These are phyloP conservation scores for Apocheima hispidaria DNA, from an alignment of 2,888 invertebrate genomes.

Conservation along the genomic window DNA sequence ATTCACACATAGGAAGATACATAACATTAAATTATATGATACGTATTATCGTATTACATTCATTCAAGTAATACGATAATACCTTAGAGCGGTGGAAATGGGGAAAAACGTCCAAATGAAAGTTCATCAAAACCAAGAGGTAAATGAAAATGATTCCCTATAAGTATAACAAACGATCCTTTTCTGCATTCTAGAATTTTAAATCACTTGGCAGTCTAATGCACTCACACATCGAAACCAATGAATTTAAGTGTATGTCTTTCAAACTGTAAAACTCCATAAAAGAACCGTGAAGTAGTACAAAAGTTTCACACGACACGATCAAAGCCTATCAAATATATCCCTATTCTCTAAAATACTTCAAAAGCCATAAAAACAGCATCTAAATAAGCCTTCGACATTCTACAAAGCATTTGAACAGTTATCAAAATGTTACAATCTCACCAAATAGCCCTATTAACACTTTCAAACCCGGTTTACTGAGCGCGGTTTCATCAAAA, in stretches of 20 bases:
- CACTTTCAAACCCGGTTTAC: constrained; percentile 28
- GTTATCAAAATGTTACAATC: constrained; percentile 22
- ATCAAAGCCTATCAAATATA: neutral
- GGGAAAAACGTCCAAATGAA: no score
- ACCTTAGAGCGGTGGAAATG: no score
- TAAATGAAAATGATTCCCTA: no score
- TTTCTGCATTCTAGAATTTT: neutral
- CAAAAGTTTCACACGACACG: neutral
- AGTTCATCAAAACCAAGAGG: no score
- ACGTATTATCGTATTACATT: neutral
- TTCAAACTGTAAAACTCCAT: neutral
- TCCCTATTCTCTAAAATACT: neutral
- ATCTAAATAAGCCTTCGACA: constrained; percentile 3
- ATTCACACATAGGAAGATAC: neutral
- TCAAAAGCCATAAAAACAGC: neutral
- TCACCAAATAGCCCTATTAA: constrained; percentile 24
- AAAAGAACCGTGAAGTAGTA: constrained; percentile 5
- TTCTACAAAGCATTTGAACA: neutral
- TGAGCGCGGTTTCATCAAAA: constrained; percentile 31
- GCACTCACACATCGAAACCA: neutral
- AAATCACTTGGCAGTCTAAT: neutral
- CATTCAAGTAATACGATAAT: no score
- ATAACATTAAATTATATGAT: neutral
- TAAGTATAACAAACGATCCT: neutral
- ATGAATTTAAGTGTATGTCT: neutral